A percentile compares a stretch with the other conserved stretches of the same genome.
phyloP scores from a whole-genome alignment of 1,140 invertebrate species.

The Heliothis virescens region DNA sequence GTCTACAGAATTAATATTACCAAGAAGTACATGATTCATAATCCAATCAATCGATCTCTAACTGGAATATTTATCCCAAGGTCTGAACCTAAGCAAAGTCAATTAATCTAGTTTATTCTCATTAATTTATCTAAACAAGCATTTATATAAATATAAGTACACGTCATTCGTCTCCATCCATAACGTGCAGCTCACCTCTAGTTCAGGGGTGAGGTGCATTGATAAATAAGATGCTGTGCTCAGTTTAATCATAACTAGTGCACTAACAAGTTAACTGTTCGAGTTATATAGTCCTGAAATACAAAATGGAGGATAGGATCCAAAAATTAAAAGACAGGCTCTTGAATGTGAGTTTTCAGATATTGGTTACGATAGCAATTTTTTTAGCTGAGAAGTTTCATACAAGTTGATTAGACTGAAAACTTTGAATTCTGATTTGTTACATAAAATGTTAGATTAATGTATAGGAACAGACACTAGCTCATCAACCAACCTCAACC shows the following conservation, averaged over 20 bases:
- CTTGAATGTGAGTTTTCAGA: slow-evolving; percentile 2
- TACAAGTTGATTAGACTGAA: too few species aligned
- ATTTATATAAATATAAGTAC: slow-evolving; percentile 2
- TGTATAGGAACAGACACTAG: too few species aligned
- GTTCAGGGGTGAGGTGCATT: slow-evolving; percentile 2
- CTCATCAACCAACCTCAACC: too few species aligned
- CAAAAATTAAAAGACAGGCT: slow-evolving; percentile 28
- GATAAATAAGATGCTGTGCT: background rate
- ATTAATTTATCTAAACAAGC: slow-evolving; percentile 3
- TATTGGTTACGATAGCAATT: background rate
- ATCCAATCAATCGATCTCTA: background rate
- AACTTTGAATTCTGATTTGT: too few species aligned
- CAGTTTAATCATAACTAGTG: slow-evolving; percentile 11
- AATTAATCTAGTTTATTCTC: slow-evolving; percentile 5
- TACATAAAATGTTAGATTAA: too few species aligned
- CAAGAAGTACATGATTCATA: background rate
- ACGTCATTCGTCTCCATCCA: background rate
- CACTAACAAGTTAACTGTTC: background rate
- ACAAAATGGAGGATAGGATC: slow-evolving; percentile 24
- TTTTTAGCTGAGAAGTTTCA: too few species aligned
- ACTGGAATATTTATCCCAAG: background rate
- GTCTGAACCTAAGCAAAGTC: background rate
- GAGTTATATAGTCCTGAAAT: background rate
- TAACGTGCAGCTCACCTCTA: background rate
- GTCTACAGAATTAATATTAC: too few species aligned